These are phyloP conservation scores for Musca domestica DNA, from an alignment of 1,140 invertebrate genomes.

Conservation along the genomic window DNA sequence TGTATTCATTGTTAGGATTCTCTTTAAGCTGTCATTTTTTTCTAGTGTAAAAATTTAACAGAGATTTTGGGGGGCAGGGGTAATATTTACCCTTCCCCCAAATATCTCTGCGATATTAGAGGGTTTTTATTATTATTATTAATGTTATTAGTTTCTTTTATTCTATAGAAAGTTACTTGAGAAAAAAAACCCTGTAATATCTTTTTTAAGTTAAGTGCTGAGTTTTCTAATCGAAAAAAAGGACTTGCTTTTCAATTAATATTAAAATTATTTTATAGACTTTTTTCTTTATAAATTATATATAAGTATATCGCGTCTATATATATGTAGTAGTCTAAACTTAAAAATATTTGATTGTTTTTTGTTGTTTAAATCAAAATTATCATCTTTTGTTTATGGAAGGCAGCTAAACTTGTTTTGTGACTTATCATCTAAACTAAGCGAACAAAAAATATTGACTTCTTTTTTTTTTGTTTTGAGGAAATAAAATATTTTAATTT, in stretches of 20 bases:
- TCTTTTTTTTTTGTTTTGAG: not conserved
- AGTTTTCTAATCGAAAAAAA: not conserved
- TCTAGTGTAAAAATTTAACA: constrained; percentile 9
- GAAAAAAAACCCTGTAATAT: constrained; percentile 19
- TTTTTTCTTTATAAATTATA: too few species aligned
- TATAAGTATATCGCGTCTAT: not conserved
- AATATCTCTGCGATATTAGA: constrained; percentile 17
- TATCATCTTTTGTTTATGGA: not conserved
- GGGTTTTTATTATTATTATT: constrained; percentile 3
- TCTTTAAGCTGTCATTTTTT: not conserved
- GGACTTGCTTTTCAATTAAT: constrained; percentile 1
- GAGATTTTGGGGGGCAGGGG: not conserved
- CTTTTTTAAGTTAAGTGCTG: constrained; percentile 13
- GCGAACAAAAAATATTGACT: constrained; percentile 1
- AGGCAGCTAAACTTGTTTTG: constrained; percentile 10
- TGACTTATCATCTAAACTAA: constrained; percentile 15
- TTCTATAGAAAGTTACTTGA: not conserved
- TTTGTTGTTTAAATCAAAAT: not conserved
- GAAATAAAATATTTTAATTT: constrained; percentile 12
- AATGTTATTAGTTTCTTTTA: not conserved
- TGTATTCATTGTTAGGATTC: too few species aligned
- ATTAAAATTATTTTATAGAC: not conserved
- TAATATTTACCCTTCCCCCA: not conserved
- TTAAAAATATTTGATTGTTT: not conserved
- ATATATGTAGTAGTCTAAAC: constrained; percentile 11